Base-by-base conservation (phyloP, 1,140 invertebrate genomes). In the Ceratosolen solmsi region DNA sequence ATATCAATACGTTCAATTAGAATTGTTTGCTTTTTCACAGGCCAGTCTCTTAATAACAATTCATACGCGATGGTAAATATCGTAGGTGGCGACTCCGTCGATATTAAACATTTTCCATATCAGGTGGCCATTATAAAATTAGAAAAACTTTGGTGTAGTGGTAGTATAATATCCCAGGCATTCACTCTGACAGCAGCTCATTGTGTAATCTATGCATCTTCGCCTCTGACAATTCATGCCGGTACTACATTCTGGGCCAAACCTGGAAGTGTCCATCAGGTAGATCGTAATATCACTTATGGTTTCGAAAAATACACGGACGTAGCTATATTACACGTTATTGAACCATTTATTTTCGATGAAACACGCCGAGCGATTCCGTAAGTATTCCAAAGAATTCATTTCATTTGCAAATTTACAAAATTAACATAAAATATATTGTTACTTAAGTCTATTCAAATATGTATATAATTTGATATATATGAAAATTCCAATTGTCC, bases 131-230 rank as follows among this genome's bases (percentile, higher is more conserved):
- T 94, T 9, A 89, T 90, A 54, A 87, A 91, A 2, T 84, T 86
- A 27, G 89, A 90, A 8, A 85, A 84, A 0, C 94, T 94, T 83
- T 91, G 92, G 71, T 95, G 95, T 83, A 94, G 94, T 0, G 94
- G 94, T 58, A 25, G 56, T 11, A 65, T 65, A 17, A 36, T 65
- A 65, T 65, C 60, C 2, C 5, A 9, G 58, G 5, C 8, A 27
- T 63, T 27, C 15, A n/a, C 15, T 15, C 25, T 63, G 3, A 51
- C 60, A 33, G 60, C 60, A 36, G 60, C 27, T 33, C 60, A 65
- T 36, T 65, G 27, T 63, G 73, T 30, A 54, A n/a, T 13, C 20
- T 7, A 30, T 30, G 46, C n/a, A 9, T 7, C 5, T 8, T 7
- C 9, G 2, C n/a, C 22, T 27, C n/a, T 73, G 25, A 33, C 49